These are phyloP conservation scores for Xylophagus ater DNA, from an alignment of 2,888 invertebrate species.

Conservation along the genomic window DNA sequence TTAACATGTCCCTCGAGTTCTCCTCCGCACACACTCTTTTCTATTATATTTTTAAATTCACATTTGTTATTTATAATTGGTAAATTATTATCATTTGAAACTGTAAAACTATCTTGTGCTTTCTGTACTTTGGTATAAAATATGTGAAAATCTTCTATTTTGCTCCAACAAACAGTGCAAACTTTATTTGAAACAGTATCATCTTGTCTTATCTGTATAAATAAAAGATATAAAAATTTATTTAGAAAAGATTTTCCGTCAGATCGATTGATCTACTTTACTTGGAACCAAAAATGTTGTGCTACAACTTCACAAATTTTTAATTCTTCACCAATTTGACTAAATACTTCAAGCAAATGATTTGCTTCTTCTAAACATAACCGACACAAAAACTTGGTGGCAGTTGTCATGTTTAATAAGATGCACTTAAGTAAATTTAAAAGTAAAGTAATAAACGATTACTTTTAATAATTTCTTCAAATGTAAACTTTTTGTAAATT, in stretches of 20 bases:
- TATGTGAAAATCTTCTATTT: slow-evolving; percentile 11
- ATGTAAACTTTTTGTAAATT: no score
- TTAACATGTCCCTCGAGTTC: no score
- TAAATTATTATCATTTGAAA: slow-evolving; percentile 5
- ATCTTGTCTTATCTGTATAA: slow-evolving; percentile 10
- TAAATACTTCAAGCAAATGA: slow-evolving; percentile 11
- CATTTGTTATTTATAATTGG: slow-evolving; percentile 4
- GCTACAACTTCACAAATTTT: slow-evolving; percentile 10
- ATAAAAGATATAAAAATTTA: no score
- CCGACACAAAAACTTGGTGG: slow-evolving; percentile 7
- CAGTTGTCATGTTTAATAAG: slow-evolving; percentile 1
- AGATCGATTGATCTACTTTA: neutral
- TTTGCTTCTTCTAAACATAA: slow-evolving; percentile 13
- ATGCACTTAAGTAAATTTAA: no score
- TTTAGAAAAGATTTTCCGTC: no score
- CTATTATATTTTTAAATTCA: neutral
- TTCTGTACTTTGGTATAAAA: slow-evolving; percentile 10
- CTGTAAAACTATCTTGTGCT: slow-evolving; percentile 12
- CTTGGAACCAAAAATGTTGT: slow-evolving; percentile 13
- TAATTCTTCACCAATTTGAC: slow-evolving; percentile 8
- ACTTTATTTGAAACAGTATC: slow-evolving; percentile 13
- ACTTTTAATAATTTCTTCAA: no score
- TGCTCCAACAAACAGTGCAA: slow-evolving; percentile 14
- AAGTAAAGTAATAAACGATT: no score
- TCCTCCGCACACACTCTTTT: no score